phyloP scores from a whole-genome alignment of 2,888 invertebrate species.

The Physocephala rufipes region DNA sequence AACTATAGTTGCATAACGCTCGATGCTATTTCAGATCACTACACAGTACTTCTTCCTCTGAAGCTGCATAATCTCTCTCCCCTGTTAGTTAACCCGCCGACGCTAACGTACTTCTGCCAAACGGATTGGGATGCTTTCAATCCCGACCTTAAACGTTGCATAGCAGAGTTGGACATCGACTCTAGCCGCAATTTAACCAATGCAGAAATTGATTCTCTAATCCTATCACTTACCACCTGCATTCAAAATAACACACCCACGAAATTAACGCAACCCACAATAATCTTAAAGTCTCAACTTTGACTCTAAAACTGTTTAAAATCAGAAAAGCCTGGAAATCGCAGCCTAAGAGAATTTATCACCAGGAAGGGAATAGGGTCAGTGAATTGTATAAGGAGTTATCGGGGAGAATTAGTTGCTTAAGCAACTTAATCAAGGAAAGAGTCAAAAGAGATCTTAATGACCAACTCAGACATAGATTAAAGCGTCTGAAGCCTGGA shows the following conservation, averaged over 20 bases:
- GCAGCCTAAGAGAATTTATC: background rate
- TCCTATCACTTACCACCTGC: background rate
- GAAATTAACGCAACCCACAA: background rate
- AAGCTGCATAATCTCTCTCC: background rate
- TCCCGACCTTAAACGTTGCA: background rate
- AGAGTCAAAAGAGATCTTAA: background rate
- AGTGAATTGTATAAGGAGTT: background rate
- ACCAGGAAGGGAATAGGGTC: background rate
- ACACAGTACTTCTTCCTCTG: background rate
- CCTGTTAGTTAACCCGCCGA: background rate
- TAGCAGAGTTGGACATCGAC: background rate
- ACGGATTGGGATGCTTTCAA: background rate
- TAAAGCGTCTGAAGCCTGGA: background rate
- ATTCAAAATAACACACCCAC: background rate
- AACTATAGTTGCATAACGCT: background rate
- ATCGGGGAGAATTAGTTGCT: background rate
- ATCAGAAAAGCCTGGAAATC: conserved; percentile 1
- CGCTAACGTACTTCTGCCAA: background rate
- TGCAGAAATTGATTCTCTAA: background rate
- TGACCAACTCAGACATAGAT: background rate
- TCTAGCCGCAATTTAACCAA: background rate
- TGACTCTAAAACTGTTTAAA: background rate
- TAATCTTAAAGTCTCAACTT: background rate
- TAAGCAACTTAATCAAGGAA: background rate
- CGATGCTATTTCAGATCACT: too few relatives aligned